A percentile compares a stretch with the other conserved stretches of the same genome.
Conservation (phyloP, 2,797 vertebrate species). For the Leucoraja ocellata region DNA sequence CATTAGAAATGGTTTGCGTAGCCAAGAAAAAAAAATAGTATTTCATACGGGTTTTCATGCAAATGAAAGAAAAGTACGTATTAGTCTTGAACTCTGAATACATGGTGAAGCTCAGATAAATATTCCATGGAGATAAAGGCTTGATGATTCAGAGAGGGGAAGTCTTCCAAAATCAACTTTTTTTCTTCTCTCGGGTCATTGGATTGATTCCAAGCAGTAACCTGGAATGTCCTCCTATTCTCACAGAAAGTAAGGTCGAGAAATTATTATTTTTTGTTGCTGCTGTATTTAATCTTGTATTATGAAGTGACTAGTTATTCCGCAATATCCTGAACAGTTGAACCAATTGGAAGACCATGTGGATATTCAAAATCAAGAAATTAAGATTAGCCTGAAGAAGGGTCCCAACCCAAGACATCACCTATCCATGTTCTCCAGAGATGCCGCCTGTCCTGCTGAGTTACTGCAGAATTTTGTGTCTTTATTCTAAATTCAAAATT, state of each 20-base stretch:
- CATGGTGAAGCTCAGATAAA: not conserved
- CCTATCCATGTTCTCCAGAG: too few relatives aligned
- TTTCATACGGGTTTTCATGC: not conserved
- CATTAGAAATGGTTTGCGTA: not conserved
- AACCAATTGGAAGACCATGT: not conserved
- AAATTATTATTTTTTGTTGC: not conserved
- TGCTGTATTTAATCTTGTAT: too few relatives aligned
- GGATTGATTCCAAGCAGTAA: not conserved
- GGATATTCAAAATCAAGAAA: not conserved
- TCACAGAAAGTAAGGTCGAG: not conserved
- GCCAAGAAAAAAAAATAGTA: not conserved
- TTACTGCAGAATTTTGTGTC: too few relatives aligned
- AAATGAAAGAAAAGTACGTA: not conserved
- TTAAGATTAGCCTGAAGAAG: not conserved
- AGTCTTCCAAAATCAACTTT: not conserved
- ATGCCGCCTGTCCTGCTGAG: too few relatives aligned
- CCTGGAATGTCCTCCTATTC: not conserved
- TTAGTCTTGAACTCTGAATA: not conserved
- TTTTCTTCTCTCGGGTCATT: not conserved
- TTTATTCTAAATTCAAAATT: not conserved
- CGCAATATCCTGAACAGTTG: too few relatives aligned
- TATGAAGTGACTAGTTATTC: too few relatives aligned
- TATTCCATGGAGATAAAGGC: not conserved
- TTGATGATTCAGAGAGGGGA: not conserved
- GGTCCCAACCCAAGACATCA: too few relatives aligned